Evolutionary conservation across 2,797 vertebrate species (phyloP), one percentile per base, ranked within the genome.

Genomic region (Neosilurus mollespiculum): DNA sequence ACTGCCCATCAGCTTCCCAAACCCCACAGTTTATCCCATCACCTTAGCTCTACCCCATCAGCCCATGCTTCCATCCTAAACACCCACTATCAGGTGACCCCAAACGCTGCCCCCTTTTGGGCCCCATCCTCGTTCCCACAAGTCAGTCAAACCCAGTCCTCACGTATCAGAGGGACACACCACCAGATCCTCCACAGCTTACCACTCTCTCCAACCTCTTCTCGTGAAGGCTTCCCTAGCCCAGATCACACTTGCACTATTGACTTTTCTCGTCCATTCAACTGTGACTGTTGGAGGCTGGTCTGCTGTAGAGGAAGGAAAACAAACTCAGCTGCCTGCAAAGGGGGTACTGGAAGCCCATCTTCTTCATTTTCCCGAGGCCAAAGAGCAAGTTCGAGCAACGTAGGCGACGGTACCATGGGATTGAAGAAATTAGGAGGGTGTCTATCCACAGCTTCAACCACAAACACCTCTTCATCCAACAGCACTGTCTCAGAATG

Each of bases 241-340:
- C 95, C 95, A 0, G 94, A 95, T 88, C 94, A 95, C 58, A 93
- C 94, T 81, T 96, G 95, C 90, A 95, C 94, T 64, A 93, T 95
- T 53, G 92, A 95, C 91, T 93, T 95, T 90, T 92, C 93, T 56
- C 94, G 91, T 79, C 96, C 95, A 0, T 92, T 96, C 83, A 94
- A 90, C 66, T 96, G 96, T 16, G 93, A 95, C 84, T 96, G 95
- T 89, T 96, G 95, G 95, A 93, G 93, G 88, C 83, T 96, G 85
- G 89, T 96, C 30, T 94, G 92, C 87, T 94, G 95, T 84, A 87
- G 90, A 67, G 93, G 91, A 24, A 90, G 88, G 82, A 93, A 92
- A 83, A 92, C 89, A 0, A 91, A 88, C 58, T 88, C 93, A 0
- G 80, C 90, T 2, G 87, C 88, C 83, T 93, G 90, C 86, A 92